Conservation (phyloP, 2,113 vertebrate genomes). For the Trematomus loennbergii region DNA sequence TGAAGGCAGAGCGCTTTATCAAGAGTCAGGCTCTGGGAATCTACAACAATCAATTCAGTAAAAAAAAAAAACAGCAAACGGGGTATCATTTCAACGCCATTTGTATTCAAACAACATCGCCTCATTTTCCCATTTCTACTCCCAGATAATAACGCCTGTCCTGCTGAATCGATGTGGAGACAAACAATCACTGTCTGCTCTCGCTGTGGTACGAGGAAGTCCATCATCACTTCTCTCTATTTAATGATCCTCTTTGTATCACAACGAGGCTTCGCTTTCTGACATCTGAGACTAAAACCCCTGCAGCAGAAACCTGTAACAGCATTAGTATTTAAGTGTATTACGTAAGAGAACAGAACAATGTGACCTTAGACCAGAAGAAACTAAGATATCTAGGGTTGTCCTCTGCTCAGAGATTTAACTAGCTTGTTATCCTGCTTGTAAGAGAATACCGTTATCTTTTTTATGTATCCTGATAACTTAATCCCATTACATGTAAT, state of each 20-base stretch:
- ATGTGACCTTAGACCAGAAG: neutral
- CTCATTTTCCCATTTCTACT: constrained; percentile 25
- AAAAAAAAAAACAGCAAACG: constrained; percentile 40
- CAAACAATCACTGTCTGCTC: constrained; percentile 39
- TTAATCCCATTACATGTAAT: too few relatives aligned
- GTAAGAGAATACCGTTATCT: too few relatives aligned
- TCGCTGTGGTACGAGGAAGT: constrained; percentile 36
- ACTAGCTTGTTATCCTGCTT: too few relatives aligned
- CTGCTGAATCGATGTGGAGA: constrained; percentile 36
- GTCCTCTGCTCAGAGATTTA: too few relatives aligned
- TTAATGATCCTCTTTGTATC: constrained; percentile 74
- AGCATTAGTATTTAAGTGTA: constrained; percentile 65
- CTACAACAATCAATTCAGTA: constrained; percentile 7
- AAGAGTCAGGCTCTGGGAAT: constrained; percentile 16
- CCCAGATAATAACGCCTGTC: constrained; percentile 25
- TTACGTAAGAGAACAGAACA: constrained; percentile 23
- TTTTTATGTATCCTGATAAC: too few relatives aligned
- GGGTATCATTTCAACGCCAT: neutral
- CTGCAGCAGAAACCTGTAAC: constrained; percentile 67
- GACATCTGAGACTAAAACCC: constrained; percentile 67
- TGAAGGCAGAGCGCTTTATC: constrained; percentile 31
- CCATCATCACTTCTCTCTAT: constrained; percentile 66
- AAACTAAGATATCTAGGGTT: too few relatives aligned
- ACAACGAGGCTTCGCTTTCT: constrained; percentile 72
- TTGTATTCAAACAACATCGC: constrained; percentile 36